Evolutionary conservation across 1,140 invertebrate genomes (phyloP).

Genomic region (Planococcus citri): DNA sequence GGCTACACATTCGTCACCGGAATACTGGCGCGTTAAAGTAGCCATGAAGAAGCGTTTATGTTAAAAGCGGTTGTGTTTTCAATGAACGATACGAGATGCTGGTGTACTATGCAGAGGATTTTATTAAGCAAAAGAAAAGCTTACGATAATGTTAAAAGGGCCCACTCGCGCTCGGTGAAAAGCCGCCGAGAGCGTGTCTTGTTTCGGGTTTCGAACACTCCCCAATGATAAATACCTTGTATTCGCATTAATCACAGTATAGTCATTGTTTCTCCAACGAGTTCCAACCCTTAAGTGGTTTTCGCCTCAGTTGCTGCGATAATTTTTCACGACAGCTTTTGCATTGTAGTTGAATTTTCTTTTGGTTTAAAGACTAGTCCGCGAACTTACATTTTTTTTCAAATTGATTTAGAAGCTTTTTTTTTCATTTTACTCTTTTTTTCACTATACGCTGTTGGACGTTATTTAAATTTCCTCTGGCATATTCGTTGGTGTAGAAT

Average conservation of each 20-base stretch:
- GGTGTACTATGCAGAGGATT: not conserved
- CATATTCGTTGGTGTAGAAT: too few relatives aligned
- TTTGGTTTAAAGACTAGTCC: not conserved
- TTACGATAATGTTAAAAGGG: not conserved
- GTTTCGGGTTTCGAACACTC: not conserved
- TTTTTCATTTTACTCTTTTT: too few relatives aligned
- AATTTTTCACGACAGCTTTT: not conserved
- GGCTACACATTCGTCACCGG: not conserved
- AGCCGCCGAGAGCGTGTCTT: not conserved
- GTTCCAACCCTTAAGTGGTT: constrained; percentile 1
- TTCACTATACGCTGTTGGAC: too few relatives aligned
- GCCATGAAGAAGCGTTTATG: not conserved
- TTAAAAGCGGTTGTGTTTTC: not conserved
- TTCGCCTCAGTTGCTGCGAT: not conserved
- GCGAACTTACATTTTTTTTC: not conserved
- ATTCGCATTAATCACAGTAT: not conserved
- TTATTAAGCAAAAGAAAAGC: not conserved
- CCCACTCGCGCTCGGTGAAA: not conserved
- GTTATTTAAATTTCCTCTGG: too few relatives aligned
- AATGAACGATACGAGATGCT: not conserved
- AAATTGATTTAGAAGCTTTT: not conserved
- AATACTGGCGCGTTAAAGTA: not conserved
- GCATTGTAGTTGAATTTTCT: not conserved
- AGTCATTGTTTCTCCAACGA: not conserved
- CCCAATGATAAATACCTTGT: not conserved